Conservation (phyloP, 2,888 invertebrate genomes). For the Merodon equestris region DNA sequence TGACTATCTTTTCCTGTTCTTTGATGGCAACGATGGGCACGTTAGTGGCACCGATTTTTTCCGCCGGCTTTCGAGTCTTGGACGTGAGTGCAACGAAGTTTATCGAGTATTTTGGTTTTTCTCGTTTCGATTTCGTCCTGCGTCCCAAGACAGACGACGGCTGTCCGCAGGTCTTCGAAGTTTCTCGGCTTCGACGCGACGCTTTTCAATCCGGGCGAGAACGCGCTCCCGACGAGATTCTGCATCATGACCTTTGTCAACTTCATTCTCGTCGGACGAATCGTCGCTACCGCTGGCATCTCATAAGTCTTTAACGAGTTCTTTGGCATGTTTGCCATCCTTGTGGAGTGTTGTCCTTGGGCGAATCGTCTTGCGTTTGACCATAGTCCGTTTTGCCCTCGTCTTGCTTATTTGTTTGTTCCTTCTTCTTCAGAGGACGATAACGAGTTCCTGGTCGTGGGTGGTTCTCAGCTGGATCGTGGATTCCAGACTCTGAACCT, state of each 20-base stretch:
- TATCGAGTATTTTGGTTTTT: constrained; percentile 99
- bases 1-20: constrained; percentile 96
- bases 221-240: constrained; percentile 87
- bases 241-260: constrained; percentile 85
- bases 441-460: constrained; percentile 87
- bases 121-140: constrained; percentile 99
- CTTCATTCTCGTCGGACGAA: constrained; percentile 72
- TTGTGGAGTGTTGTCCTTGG: constrained; percentile 69
- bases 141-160: constrained; percentile 98
- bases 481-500: constrained; percentile 93
- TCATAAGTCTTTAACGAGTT: constrained; percentile 89
- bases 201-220: constrained; percentile 85
- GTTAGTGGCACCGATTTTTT: constrained; percentile 99
- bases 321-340: constrained; percentile 76
- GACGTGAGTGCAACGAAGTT: constrained; percentile 92
- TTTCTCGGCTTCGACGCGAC: constrained; percentile 85
- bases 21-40: constrained; percentile 97
- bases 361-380: constrained; percentile 66
- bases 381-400: constrained; percentile 72
- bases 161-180: constrained; percentile 91
- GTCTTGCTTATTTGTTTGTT: constrained; percentile 78
- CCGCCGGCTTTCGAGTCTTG: constrained; percentile 99
- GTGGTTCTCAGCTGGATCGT: constrained; percentile 84
- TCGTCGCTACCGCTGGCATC: constrained; percentile 84
- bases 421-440: constrained; percentile 84